These are phyloP conservation scores for Castor canadensis DNA, from an alignment of 2,113 vertebrate genomes.

Conservation along the genomic window DNA sequence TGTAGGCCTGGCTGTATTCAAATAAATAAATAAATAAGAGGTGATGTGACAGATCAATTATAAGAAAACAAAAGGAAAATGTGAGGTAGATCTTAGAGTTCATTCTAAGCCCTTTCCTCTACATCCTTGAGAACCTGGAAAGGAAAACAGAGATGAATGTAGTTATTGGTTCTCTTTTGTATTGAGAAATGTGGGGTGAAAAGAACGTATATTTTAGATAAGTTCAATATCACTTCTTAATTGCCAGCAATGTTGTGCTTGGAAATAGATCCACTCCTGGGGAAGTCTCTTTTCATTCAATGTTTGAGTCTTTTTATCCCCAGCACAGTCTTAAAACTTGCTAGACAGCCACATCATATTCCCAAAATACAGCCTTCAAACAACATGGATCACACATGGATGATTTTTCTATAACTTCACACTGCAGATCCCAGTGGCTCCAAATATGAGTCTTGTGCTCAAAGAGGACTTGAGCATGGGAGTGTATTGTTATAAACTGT, in stretches of 20 bases:
- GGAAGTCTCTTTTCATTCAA: neutral
- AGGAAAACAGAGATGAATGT: neutral
- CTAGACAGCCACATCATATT: neutral
- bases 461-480: neutral
- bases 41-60: neutral
- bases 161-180: neutral
- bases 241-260: neutral
- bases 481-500: neutral
- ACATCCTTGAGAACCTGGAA: neutral
- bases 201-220: neutral
- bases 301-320: neutral
- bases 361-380: neutral
- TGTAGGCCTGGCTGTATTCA: neutral
- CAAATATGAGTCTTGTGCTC: neutral
- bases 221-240: neutral
- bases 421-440: neutral
- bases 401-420: neutral
- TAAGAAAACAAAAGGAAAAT: neutral
- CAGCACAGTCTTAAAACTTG: neutral
- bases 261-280: neutral
- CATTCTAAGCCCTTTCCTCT: neutral
- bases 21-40: neutral
- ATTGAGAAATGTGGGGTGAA: neutral
- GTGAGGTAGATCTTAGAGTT: neutral
- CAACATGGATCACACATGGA: neutral